Evolutionary conservation across 2,888 invertebrate species (phyloP).

Genomic region (Schizaphis graminum): DNA sequence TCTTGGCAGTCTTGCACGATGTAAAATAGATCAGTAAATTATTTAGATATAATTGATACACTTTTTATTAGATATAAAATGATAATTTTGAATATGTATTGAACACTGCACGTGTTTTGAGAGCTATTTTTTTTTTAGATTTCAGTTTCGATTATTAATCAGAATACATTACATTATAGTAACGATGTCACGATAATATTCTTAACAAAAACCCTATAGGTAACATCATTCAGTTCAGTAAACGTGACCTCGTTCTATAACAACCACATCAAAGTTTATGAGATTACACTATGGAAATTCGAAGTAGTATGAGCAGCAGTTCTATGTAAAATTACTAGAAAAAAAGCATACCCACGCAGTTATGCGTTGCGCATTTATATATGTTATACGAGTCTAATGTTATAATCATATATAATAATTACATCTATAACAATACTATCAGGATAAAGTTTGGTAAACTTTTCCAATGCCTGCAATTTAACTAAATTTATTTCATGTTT

Average conservation of each 20-base stretch:
- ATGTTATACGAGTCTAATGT: background rate
- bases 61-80: background rate
- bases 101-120: background rate
- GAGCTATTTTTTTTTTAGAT: background rate
- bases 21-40: too few relatives aligned
- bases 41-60: too few relatives aligned
- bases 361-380: background rate
- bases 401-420: background rate
- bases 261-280: slow-evolving; percentile 21
- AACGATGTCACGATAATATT: background rate
- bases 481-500: background rate
- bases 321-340: background rate
- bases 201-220: background rate
- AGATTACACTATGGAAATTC: background rate
- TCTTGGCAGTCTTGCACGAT: too few relatives aligned
- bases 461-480: background rate
- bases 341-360: background rate
- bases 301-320: background rate
- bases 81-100: background rate
- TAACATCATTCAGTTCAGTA: background rate
- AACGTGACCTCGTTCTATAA: slow-evolving; percentile 26
- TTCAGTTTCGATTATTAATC: background rate
- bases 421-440: background rate
- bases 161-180: background rate
- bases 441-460: background rate